A percentile compares a stretch with the other conserved stretches of the same genome.
Evolutionary conservation across 1,140 invertebrate genomes (phyloP).

Genomic region (Ips typographus): DNA sequence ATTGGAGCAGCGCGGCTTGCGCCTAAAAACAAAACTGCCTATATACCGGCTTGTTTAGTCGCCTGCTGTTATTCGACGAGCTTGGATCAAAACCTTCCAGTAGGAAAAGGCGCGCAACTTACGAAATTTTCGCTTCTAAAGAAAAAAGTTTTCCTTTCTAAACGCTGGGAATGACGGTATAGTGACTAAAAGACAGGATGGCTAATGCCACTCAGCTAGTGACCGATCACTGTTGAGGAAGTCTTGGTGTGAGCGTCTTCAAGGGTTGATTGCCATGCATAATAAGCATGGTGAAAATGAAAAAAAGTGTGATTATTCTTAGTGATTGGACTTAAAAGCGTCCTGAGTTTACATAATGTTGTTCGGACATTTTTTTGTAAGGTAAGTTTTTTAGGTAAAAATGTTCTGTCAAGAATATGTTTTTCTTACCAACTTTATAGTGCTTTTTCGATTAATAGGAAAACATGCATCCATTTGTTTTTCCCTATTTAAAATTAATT

Average conservation of each 20-base stretch:
- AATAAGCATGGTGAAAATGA: background rate
- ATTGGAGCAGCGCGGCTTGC: slow-evolving; percentile 31
- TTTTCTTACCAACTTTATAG: no score
- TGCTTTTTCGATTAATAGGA: no score
- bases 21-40: slow-evolving; percentile 15
- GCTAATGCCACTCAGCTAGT: no score
- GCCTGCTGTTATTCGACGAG: slow-evolving; percentile 41
- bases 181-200: no score
- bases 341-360: slow-evolving; percentile 11
- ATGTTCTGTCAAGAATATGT: no score
- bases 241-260: no score
- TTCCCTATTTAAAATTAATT: no score
- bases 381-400: background rate
- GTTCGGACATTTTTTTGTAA: slow-evolving; percentile 22
- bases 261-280: background rate
- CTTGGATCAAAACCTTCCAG: slow-evolving; percentile 32
- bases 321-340: slow-evolving; percentile 20
- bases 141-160: no score
- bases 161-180: no score
- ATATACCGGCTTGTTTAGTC: slow-evolving; percentile 37
- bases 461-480: no score
- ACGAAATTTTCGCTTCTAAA: no score
- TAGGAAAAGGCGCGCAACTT: slow-evolving; percentile 16
- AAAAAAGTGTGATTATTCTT: slow-evolving; percentile 1
- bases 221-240: no score